These are phyloP conservation scores for Halisarca cf. caerulea DNA, from an alignment of 37 sponge, comb jelly and placozoan species.

Conservation along the genomic window DNA sequence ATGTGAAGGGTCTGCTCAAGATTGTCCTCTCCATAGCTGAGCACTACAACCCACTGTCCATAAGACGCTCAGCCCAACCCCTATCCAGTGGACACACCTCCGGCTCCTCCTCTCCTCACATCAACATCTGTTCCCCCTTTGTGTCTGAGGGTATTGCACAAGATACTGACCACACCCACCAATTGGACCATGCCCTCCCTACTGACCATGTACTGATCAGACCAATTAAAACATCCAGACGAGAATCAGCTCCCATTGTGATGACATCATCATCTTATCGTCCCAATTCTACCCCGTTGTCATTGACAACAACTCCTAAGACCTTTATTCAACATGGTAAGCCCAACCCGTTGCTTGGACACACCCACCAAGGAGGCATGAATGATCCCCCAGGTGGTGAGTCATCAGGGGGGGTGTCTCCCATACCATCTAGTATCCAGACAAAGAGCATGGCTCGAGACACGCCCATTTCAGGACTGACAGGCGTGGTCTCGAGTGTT, in stretches of 20 bases:
- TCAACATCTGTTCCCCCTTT: not conserved
- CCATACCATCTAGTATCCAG: not conserved
- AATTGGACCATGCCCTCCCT: too few relatives aligned
- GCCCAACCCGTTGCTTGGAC: not conserved
- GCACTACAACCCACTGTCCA: constrained; percentile 54
- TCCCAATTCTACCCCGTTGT: not conserved
- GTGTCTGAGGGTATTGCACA: not conserved
- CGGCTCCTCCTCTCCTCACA: not conserved
- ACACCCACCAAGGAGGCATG: not conserved
- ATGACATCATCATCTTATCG: not conserved
- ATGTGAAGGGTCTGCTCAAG: constrained; percentile 57
- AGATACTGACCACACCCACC: too few relatives aligned
- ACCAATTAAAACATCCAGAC: not conserved
- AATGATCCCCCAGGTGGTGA: not conserved
- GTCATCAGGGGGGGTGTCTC: not conserved
- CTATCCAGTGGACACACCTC: not conserved
- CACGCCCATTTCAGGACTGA: constrained; percentile 28
- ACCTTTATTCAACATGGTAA: not conserved
- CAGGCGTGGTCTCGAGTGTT: not conserved
- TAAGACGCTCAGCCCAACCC: constrained; percentile 7
- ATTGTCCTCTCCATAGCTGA: constrained; percentile 78
- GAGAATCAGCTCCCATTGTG: not conserved
- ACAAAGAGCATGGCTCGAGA: not conserved
- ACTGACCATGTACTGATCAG: not conserved
- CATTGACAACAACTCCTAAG: not conserved